Base-by-base conservation (phyloP, 2,113 vertebrate genomes). In the Chamaea fasciata region DNA sequence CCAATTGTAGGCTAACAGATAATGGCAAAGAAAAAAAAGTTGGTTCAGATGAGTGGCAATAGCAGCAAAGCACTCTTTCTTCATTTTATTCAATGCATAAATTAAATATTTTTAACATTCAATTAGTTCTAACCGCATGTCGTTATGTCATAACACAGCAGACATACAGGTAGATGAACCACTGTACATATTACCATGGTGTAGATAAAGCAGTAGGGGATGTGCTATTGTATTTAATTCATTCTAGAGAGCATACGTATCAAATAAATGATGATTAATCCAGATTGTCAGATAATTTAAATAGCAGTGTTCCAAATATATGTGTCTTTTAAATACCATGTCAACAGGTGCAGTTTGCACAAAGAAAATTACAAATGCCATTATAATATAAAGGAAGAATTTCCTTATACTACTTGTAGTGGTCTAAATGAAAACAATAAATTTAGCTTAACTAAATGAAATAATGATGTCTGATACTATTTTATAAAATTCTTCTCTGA, bases 81-180 rank as follows among this genome's bases (percentile, higher is more conserved):
- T 70, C 26, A 21, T 70, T 78, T 60, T 56, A 33, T 76, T 88
- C 21, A 12, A 8, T 41, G 19, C 64, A 67, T 33, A 47, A 87
- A 92, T 30, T 26, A 93, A 77, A 77, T 77, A 8, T 82, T 71
- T 96, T 88, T 90, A 94, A 59, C 55, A 67, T 60, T 93, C 30
- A 83, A 3, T 92, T 92, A 87, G 18, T 63, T 68, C 74, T 90
- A 93, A 68, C 35, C 8, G 9, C 47, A 44, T n/a, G n/a, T 37
- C 5, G 1, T 62, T 94, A n/a, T 70, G 50, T 20, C 70, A 59
- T 41, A 55, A 65, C 57, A 55, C 13, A 88, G 13, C 5, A 90
- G n/a, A 64, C 42, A 47, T 47, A 59, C 6, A 28, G 59, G 63
- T 81, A 65, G 28, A 37, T 57, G 31, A 83, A 56, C n/a, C 65